Conservation (phyloP, 2,888 invertebrate genomes). For the Hetaerina titia region DNA sequence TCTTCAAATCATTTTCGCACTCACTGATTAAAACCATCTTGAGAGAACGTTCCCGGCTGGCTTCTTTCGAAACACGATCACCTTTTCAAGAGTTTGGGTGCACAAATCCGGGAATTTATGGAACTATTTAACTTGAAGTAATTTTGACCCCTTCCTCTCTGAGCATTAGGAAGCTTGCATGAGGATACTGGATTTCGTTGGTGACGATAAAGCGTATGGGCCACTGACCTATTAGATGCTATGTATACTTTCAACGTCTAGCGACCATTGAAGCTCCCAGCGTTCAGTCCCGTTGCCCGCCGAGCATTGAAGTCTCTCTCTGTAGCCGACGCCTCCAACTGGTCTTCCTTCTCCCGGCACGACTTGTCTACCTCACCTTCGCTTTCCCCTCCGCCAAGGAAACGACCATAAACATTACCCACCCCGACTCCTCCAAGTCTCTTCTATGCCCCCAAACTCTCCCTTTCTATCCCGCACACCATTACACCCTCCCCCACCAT, state of each 20-base stretch:
- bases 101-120: not conserved
- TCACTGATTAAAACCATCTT: conserved; percentile 56
- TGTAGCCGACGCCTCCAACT: conserved; percentile 3
- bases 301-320: conserved; percentile 57
- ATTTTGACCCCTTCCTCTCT: not conserved
- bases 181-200: not conserved
- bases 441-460: conserved; percentile 8
- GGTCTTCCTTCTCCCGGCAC: not conserved
- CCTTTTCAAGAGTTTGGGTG: not conserved
- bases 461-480: not conserved
- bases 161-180: not conserved
- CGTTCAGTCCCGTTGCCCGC: not conserved
- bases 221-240: not conserved
- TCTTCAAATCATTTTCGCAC: not conserved
- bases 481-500: not conserved
- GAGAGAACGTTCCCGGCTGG: not conserved
- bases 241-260: not conserved
- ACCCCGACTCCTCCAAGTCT: not conserved
- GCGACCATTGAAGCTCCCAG: conserved; percentile 6
- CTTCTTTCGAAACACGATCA: not conserved
- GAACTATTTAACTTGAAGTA: not conserved
- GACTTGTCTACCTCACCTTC: not conserved
- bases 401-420: conserved; percentile 41
- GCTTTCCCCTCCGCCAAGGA: not conserved
- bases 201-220: not conserved